A percentile compares a stretch with the other conserved stretches of the same genome.
phyloP scores from a whole-genome alignment of 1,140 invertebrate species.

The Battus philenor region DNA sequence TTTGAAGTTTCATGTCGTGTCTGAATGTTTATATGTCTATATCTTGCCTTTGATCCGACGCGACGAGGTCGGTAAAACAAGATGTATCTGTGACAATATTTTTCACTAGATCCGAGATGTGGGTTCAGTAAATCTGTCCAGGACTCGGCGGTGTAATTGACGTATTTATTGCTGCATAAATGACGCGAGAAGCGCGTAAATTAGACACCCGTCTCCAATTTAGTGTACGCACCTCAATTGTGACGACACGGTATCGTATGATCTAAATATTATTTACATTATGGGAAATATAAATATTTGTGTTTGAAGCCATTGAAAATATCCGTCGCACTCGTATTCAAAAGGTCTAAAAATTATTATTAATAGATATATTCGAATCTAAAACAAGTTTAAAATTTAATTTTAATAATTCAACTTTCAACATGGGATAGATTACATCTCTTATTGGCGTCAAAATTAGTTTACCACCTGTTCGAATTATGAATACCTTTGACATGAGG shows the following conservation, averaged over 20 bases:
- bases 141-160: slow-evolving; percentile 33
- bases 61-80: not conserved
- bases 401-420: no score
- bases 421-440: no score
- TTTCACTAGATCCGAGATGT: slow-evolving; percentile 10
- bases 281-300: no score
- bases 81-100: slow-evolving; percentile 18
- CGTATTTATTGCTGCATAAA: slow-evolving; percentile 43
- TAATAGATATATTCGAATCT: no score
- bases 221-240: slow-evolving; percentile 20
- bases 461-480: no score
- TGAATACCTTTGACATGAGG: no score
- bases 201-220: slow-evolving; percentile 34
- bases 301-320: no score
- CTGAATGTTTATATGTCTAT: not conserved
- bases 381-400: no score
- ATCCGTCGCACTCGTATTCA: no score
- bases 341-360: no score
- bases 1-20: not conserved
- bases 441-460: no score
- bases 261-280: slow-evolving; percentile 14
- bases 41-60: not conserved
- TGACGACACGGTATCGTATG: slow-evolving; percentile 10
- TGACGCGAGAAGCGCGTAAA: slow-evolving; percentile 35
- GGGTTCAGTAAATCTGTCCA: slow-evolving; percentile 30